Base-by-base conservation (phyloP, 2,113 vertebrate species). In the Atlantisia rogersi region DNA sequence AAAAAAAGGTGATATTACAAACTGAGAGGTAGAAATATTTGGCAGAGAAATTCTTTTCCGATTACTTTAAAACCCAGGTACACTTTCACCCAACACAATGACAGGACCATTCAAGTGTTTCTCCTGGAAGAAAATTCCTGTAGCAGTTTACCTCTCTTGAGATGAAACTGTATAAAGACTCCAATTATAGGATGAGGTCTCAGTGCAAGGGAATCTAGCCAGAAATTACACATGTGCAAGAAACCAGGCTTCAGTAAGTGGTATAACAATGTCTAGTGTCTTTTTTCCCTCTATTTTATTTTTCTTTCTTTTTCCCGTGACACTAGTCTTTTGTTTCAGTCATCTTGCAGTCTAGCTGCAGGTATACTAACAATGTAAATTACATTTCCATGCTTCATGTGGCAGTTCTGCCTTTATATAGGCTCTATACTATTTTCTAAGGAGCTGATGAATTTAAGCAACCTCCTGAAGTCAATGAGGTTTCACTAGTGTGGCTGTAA, bases 251-350 rank as follows among this genome's bases (percentile, higher is more conserved):
- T 64, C 19, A 16, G 6, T n/a, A 46, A 18, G 22, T 39, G 22
- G 14, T 29, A 18, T 35, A 73, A 56, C 4, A 20, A 40, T 8
- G 4, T 32, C 50, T 48, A 20, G 22, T n/a, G 40, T 32, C 16
- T 24, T 11, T 18, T 15, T 6, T 2, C 1, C 3, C 2, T 2
- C 4, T 22, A 2, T 20, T 32, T 55, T 37, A 20, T 19, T 13
- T n/a, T 65, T 35, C 40, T 50, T 42, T 42, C 56, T 37, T 37
- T 5, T 5, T 3, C 6, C 18, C 21, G 18, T 9, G 42, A 20
- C 8, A 28, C 42, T 68, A 25, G 12, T 29, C 32, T 78, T 29
- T 64, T 70, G 4, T 78, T 87, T 40, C 28, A 46, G 59, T 53
- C 12, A 5, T 56, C 67, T 64, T 63, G 39, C n/a, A 65, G 37